Percentiles rank a stretch among this genome's conserved stretches.
Evolutionary conservation across 1,140 invertebrate species (phyloP).

Genomic region (Pachypsylla venusta): DNA sequence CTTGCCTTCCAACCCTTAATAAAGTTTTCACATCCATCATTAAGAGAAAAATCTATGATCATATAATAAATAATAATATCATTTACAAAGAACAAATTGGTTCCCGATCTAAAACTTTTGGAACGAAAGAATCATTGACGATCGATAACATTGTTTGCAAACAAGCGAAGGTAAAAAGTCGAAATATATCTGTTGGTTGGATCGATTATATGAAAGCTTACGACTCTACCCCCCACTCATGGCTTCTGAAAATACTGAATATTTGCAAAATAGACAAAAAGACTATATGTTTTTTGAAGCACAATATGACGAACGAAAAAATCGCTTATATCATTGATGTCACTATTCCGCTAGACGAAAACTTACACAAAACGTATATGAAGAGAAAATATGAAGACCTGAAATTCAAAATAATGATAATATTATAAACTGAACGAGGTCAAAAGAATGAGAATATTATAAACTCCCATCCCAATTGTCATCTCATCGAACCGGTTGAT

Average conservation of each 20-base stretch:
- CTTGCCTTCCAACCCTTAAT: neutral
- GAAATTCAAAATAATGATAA: too few species aligned
- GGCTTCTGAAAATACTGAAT: slow-evolving; percentile 19
- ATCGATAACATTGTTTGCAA: neutral
- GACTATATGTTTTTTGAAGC: neutral
- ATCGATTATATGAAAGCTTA: slow-evolving; percentile 23
- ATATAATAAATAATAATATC: neutral
- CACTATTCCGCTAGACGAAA: too few species aligned
- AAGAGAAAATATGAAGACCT: too few species aligned
- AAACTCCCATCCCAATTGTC: too few species aligned
- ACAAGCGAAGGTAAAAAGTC: neutral
- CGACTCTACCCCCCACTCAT: slow-evolving; percentile 19
- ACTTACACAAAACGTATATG: too few species aligned
- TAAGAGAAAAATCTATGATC: neutral
- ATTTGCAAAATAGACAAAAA: slow-evolving; percentile 17
- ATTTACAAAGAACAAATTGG: neutral
- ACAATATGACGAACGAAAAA: too few species aligned
- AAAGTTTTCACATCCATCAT: neutral
- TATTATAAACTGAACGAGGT: too few species aligned
- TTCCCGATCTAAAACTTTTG: slow-evolving; percentile 12
- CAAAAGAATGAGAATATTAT: too few species aligned
- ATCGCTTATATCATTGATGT: too few species aligned
- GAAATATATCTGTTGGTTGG: slow-evolving; percentile 15
- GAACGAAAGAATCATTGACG: neutral
- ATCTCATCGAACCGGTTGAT: too few species aligned